These are phyloP conservation scores for Tonatia bakeri DNA, from an alignment of 2,113 vertebrate genomes.

Conservation along the genomic window DNA sequence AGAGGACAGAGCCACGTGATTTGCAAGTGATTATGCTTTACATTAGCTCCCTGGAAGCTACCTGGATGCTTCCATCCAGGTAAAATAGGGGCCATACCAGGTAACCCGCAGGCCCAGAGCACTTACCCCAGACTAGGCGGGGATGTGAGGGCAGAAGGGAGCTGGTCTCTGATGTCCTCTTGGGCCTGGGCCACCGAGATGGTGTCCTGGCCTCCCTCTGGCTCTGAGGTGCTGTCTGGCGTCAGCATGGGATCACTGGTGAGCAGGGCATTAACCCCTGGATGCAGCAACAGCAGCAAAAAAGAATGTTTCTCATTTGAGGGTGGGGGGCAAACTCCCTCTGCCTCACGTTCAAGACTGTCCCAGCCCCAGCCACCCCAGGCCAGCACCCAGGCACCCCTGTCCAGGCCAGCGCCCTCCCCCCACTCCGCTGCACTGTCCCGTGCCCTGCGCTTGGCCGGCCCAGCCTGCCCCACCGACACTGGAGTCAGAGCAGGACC, in stretches of 20 bases:
- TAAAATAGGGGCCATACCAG: accelerated
- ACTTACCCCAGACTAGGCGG: slow-evolving; percentile 79
- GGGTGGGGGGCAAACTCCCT: too few relatives aligned
- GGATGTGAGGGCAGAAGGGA: slow-evolving; percentile 60
- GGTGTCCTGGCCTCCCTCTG: slow-evolving; percentile 53
- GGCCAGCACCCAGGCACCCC: accelerated
- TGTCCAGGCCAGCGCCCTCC: neutral
- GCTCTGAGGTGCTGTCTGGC: slow-evolving; percentile 68
- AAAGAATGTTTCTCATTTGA: neutral
- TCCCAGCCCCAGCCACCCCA: accelerated
- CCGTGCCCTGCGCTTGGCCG: neutral
- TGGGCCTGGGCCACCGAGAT: slow-evolving; percentile 60
- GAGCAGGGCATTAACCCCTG: slow-evolving; percentile 69
- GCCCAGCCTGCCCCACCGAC: accelerated
- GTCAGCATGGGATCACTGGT: slow-evolving; percentile 78
- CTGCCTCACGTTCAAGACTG: neutral
- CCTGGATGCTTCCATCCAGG: neutral
- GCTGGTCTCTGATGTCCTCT: slow-evolving; percentile 57
- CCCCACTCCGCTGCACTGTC: neutral
- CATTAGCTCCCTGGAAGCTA: neutral
- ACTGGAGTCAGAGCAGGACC: accelerated
- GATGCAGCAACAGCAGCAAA: slow-evolving; percentile 23
- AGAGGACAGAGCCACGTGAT: too few relatives aligned
- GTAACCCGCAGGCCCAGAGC: too few relatives aligned
- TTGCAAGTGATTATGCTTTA: too few relatives aligned